These are phyloP conservation scores for Callospermophilus lateralis DNA, from an alignment of 2,113 vertebrate genomes.

Conservation along the genomic window DNA sequence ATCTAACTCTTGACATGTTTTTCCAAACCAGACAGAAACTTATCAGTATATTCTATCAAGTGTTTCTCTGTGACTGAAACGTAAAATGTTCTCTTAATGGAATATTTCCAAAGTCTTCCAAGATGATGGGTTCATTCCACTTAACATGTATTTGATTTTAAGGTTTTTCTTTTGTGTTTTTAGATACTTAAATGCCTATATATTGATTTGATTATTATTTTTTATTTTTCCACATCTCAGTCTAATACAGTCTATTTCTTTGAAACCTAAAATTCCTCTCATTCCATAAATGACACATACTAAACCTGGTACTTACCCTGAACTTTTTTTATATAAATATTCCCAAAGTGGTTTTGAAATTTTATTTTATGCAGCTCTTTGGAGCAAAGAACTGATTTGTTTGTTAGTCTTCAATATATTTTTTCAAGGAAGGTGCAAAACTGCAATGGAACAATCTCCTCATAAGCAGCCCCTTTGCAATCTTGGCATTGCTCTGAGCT, in stretches of 20 bases:
- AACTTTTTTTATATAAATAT: neutral
- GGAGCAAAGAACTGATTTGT: conserved; percentile 38
- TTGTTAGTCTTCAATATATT: conserved; percentile 49
- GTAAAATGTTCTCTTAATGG: conserved; percentile 20
- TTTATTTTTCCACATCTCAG: conserved; percentile 84
- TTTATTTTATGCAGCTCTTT: conserved; percentile 36
- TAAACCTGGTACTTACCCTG: conserved; percentile 75
- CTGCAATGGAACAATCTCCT: conserved; percentile 40
- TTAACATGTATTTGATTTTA: neutral
- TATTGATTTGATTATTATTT: conserved; percentile 67
- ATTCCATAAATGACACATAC: conserved; percentile 76
- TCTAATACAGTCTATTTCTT: conserved; percentile 84
- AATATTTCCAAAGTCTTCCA: conserved; percentile 42
- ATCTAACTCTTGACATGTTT: conserved; percentile 20
- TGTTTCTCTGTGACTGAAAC: neutral
- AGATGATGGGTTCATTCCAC: neutral
- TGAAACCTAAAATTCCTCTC: conserved; percentile 80
- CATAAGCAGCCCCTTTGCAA: neutral
- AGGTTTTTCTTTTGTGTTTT: conserved; percentile 34
- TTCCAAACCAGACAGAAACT: neutral
- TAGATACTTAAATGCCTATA: conserved; percentile 37
- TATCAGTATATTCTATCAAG: neutral
- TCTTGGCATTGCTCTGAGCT: conserved; percentile 6
- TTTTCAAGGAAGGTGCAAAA: conserved; percentile 57
- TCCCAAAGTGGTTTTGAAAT: conserved; percentile 18